Evolutionary conservation across 2,888 invertebrate genomes (phyloP).

Genomic region (Melanotus villosus): DNA sequence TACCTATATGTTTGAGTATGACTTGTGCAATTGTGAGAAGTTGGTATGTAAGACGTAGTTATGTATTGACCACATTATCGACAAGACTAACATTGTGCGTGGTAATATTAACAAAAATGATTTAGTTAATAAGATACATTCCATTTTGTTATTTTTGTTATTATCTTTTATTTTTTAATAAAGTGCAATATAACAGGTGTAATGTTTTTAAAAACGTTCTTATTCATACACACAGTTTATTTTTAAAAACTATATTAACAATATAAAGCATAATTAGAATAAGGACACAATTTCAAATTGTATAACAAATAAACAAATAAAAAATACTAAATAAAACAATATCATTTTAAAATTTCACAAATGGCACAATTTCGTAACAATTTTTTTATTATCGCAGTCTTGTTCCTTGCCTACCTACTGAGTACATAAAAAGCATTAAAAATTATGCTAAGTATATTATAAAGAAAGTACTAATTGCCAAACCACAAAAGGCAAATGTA

Average conservation of each 20-base stretch:
- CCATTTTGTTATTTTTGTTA: background rate
- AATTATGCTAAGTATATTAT: constrained; percentile 70
- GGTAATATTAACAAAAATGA: no score
- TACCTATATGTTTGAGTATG: no score
- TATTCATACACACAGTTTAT: background rate
- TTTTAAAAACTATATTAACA: background rate
- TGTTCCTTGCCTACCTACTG: background rate
- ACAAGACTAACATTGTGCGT: no score
- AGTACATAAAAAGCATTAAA: background rate
- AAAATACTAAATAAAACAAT: background rate
- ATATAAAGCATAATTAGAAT: background rate
- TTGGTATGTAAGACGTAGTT: no score
- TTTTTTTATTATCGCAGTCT: background rate
- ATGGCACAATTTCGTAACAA: background rate
- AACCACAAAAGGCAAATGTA: constrained; percentile 71
- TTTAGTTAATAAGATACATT: background rate
- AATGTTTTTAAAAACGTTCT: background rate
- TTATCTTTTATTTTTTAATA: background rate
- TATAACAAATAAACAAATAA: constrained; percentile 1
- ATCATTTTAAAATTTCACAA: background rate
- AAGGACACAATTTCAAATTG: constrained; percentile 1
- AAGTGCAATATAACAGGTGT: background rate
- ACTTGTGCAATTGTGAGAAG: no score
- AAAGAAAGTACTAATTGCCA: constrained; percentile 72
- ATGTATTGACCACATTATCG: no score